Evolutionary conservation across 2,888 invertebrate species (phyloP).

Genomic region (Nemotelus pantherinus): DNA sequence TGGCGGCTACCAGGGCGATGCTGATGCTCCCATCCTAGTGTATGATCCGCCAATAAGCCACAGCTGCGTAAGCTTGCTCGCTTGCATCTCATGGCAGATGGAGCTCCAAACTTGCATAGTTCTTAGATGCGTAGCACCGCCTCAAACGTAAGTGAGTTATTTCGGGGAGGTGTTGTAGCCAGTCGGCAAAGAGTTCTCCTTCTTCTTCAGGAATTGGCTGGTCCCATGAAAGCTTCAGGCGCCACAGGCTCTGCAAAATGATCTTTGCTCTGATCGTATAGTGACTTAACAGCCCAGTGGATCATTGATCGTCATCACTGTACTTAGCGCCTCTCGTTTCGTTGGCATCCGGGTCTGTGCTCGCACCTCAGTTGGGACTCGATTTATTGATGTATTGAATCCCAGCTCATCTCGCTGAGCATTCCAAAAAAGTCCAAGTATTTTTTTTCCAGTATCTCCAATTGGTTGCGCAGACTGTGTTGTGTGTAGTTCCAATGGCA

Average conservation of each 20-base stretch:
- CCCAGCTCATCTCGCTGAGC: neutral
- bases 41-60: conserved; percentile 16
- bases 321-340: neutral
- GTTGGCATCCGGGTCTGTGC: neutral
- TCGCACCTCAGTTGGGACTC: neutral
- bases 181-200: conserved; percentile 3
- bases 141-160: neutral
- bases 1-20: conserved; percentile 14
- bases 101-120: conserved; percentile 10
- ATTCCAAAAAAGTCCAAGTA: neutral
- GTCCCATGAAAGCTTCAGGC: neutral
- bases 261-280: conserved; percentile 7
- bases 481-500: neutral
- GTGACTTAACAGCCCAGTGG: neutral
- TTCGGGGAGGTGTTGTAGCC: neutral
- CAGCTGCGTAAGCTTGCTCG: conserved; percentile 19
- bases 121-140: neutral
- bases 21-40: conserved; percentile 7
- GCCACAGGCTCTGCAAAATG: conserved; percentile 8
- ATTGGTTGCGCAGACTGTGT: neutral
- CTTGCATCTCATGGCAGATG: neutral
- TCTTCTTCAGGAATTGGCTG: conserved; percentile 8
- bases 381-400: no score
- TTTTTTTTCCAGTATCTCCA: neutral
- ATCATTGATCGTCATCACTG: neutral